Percentiles rank a stretch among this genome's conserved stretches.
phyloP scores from a whole-genome alignment of 2,888 invertebrate genomes.

The Scelioninae gen. 2 region DNA sequence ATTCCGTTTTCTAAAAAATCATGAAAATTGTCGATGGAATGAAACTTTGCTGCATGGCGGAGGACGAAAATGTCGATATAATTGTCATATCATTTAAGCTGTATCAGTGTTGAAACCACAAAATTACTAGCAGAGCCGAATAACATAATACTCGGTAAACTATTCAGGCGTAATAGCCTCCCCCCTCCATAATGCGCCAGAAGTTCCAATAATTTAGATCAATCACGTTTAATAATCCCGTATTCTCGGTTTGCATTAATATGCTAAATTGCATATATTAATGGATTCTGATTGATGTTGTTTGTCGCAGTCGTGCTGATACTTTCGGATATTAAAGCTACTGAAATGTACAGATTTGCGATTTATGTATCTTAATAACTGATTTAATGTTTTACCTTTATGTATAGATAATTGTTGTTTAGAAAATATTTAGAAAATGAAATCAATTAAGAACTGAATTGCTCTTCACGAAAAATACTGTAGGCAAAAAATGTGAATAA shows the following conservation, averaged over 20 bases:
- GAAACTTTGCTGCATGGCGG: conserved; percentile 12
- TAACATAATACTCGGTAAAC: conserved; percentile 25
- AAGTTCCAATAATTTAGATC: conserved; percentile 43
- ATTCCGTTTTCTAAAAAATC: conserved; percentile 8
- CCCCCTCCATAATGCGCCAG: conserved; percentile 13
- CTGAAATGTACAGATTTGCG: too few relatives aligned
- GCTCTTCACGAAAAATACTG: too few relatives aligned
- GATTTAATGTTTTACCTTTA: too few relatives aligned
- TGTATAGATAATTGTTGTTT: too few relatives aligned
- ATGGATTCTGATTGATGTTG: conserved; percentile 21
- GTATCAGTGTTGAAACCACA: conserved; percentile 29
- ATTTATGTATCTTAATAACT: too few relatives aligned
- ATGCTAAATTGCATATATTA: conserved; percentile 35
- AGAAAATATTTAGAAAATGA: too few relatives aligned
- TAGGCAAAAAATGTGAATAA: too few relatives aligned
- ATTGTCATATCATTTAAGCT: conserved; percentile 28
- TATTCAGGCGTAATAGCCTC: conserved; percentile 31
- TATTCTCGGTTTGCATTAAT: conserved; percentile 30
- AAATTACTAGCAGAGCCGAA: conserved; percentile 26
- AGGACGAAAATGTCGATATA: conserved; percentile 23
- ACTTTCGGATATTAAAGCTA: not conserved
- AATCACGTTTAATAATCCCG: conserved; percentile 36
- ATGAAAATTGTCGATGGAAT: conserved; percentile 9
- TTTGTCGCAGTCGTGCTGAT: conserved; percentile 5
- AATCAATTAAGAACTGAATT: too few relatives aligned